Conservation (phyloP, 1,140 invertebrate species). For the Neelides sp. region DNA sequence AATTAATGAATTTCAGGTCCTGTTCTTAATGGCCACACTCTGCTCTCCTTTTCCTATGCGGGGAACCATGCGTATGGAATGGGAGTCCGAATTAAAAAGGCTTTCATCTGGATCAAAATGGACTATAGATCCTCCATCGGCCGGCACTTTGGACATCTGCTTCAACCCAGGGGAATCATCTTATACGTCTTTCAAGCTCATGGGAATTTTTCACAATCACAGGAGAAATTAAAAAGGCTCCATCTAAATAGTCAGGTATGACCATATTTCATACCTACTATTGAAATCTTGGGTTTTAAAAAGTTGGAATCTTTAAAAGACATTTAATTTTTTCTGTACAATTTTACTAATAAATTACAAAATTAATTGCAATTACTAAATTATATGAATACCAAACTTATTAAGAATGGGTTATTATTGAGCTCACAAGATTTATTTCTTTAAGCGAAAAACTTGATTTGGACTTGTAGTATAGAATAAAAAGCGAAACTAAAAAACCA, state of each 20-base stretch:
- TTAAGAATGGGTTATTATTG: too few species aligned
- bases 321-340: too few species aligned
- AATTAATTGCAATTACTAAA: too few species aligned
- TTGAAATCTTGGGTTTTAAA: too few species aligned
- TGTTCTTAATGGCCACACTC: slow-evolving; percentile 63
- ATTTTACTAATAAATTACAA: too few species aligned
- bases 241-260: slow-evolving; percentile 21
- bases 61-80: slow-evolving; percentile 37
- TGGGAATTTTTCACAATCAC: slow-evolving; percentile 24
- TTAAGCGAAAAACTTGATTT: too few species aligned
- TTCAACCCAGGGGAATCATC: slow-evolving; percentile 21
- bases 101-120: slow-evolving; percentile 60
- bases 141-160: slow-evolving; percentile 33
- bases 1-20: slow-evolving; percentile 45
- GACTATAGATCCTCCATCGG: slow-evolving; percentile 42
- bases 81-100: slow-evolving; percentile 54
- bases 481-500: too few species aligned
- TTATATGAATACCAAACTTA: too few species aligned
- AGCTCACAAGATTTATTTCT: too few species aligned
- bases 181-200: slow-evolving; percentile 31
- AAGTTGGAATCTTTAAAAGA: too few species aligned
- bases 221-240: slow-evolving; percentile 1
- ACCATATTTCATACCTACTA: too few species aligned
- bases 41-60: slow-evolving; percentile 65
- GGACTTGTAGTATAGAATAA: too few species aligned